Percentiles rank a stretch among this genome's conserved stretches.
These are phyloP conservation scores for Antheraea pernyi DNA, from an alignment of 1,140 invertebrate genomes.

Conservation along the genomic window DNA sequence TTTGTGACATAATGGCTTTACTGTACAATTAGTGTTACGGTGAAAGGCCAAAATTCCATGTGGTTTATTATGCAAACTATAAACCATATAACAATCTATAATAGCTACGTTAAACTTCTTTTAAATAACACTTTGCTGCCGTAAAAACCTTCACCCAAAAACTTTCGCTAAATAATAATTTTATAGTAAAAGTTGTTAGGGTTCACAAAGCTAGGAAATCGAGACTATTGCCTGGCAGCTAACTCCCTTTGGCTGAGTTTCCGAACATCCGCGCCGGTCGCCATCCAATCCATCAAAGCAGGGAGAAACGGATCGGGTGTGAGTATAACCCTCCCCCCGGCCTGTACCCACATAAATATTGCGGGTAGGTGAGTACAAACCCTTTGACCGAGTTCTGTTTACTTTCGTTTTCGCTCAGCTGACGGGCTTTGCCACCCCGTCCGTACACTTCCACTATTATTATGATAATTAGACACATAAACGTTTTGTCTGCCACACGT, in stretches of 20 bases:
- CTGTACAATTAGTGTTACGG: neutral
- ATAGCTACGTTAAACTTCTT: conserved; percentile 30
- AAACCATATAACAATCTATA: neutral
- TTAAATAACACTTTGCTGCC: conserved; percentile 48
- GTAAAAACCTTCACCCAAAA: conserved; percentile 42
- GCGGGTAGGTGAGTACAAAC: conserved; percentile 78
- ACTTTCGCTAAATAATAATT: conserved; percentile 76
- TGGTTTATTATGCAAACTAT: neutral
- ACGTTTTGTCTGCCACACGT: conserved; percentile 40
- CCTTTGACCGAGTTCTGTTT: conserved; percentile 81
- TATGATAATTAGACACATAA: conserved; percentile 74
- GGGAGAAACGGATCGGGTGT: conserved; percentile 66
- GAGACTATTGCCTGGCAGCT: conserved; percentile 58
- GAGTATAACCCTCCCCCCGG: conserved; percentile 53
- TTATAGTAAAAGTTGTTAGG: conserved; percentile 61
- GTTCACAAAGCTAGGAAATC: conserved; percentile 56
- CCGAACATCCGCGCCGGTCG: conserved; percentile 70
- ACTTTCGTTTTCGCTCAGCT: conserved; percentile 81
- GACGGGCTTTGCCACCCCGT: conserved; percentile 69
- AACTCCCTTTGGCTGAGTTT: conserved; percentile 62
- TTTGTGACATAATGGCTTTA: conserved; percentile 18
- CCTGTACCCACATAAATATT: conserved; percentile 76
- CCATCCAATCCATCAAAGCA: conserved; percentile 77
- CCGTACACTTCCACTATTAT: conserved; percentile 70
- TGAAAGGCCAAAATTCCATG: neutral